phyloP scores from a whole-genome alignment of 2,113 vertebrate genomes.

The Cochlearius cochlearius region DNA sequence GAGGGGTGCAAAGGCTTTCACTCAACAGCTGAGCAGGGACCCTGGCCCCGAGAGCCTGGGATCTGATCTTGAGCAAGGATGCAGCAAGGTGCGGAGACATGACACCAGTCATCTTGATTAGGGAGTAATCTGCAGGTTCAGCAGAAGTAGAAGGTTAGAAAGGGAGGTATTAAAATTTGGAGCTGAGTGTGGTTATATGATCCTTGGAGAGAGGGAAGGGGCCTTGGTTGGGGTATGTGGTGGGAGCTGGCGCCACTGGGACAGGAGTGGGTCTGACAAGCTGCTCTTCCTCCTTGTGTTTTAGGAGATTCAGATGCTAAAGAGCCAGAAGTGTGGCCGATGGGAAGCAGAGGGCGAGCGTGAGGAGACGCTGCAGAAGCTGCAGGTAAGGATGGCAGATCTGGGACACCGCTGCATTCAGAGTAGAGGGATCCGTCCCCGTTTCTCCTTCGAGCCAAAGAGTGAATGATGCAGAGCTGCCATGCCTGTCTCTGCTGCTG shows the following conservation, averaged over 20 bases:
- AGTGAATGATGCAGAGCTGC: background rate
- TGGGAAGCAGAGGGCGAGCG: conserved; percentile 81
- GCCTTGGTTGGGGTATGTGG: background rate
- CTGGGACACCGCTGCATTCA: background rate
- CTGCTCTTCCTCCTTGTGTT: background rate
- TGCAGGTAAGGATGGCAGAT: conserved; percentile 78
- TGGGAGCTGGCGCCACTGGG: background rate
- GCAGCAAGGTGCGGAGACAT: background rate
- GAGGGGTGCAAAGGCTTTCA: background rate
- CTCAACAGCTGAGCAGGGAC: background rate
- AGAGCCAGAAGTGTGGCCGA: conserved; percentile 80
- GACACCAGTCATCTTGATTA: background rate
- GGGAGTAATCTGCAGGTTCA: background rate
- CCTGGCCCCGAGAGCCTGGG: background rate
- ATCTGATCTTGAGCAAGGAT: background rate
- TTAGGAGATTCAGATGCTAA: conserved; percentile 92
- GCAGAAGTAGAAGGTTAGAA: background rate
- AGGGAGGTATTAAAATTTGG: background rate
- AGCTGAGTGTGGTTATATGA: background rate
- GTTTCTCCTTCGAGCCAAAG: background rate
- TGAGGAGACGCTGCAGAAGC: conserved; percentile 85
- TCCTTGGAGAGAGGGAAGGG: background rate
- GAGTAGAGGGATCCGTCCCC: background rate
- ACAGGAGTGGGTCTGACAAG: background rate
- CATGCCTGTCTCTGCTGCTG: background rate